Base-by-base conservation (phyloP, 2,113 vertebrate genomes). In the Ptilonorhynchus violaceus region DNA sequence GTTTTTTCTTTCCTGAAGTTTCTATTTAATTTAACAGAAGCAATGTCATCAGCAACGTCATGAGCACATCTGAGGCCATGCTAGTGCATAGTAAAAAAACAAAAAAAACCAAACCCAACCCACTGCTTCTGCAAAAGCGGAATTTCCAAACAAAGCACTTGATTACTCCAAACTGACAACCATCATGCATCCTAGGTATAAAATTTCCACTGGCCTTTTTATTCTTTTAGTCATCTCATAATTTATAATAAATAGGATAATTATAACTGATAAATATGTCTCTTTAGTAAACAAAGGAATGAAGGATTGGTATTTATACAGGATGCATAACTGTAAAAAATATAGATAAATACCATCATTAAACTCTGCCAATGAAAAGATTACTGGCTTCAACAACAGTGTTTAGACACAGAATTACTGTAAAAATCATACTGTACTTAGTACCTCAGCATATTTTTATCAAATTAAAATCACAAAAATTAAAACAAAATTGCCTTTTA, bases 211-310 rank as follows among this genome's bases (percentile, higher is more conserved):
- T 98, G 98, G 98, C 98, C 98, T 95, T 97, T 97, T 97, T 79
- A 97, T 96, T 97, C 96, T 98, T 98, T 98, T 97, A 96, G 96
- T 98, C 97, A 97, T 97, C 97, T 98, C 97, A 98, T 98, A 98
- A 98, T 98, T 98, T 98, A 98, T 98, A 98, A 98, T 98, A 98
- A 98, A 98, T 98, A 98, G 96, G 95, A 97, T 98, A 98, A 98
- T 93, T 97, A 96, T 92, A 98, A 98, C 97, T 96, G 97, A 98
- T 98, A 98, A 98, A 98, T 98, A 98, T 96, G 98, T 97, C 96
- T 98, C 97, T 98, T 98, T 90, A 98, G 97, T 98, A 98, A 98
- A 98, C 98, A 98, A 98, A 98, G 98, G 98, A 98, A 98, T 98
- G 98, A 98, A 98, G 95, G 88, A 97, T 98, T 56, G 96, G 97